Percentiles rank a stretch among this genome's conserved stretches.
These are phyloP conservation scores for Clarias batrachus DNA, from an alignment of 2,113 vertebrate species.

Conservation along the genomic window DNA sequence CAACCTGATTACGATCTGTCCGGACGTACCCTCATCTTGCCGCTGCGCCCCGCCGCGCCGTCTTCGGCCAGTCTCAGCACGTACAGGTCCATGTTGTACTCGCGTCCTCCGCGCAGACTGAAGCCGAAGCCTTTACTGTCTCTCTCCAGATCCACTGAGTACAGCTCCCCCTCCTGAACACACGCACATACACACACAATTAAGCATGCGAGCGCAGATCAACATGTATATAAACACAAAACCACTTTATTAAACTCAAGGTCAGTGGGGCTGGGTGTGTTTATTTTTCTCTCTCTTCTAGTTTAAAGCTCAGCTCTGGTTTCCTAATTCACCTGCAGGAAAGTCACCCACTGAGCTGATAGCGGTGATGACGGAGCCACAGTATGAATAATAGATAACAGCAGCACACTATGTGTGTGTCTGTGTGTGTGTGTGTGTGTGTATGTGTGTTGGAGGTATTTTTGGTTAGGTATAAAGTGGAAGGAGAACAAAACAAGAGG, in stretches of 20 bases:
- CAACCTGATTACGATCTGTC: neutral
- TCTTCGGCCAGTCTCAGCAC: constrained; percentile 95
- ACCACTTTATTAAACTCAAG: constrained; percentile 23
- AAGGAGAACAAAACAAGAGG: constrained; percentile 5
- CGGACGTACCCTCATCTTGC: constrained; percentile 90
- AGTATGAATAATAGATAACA: constrained; percentile 70
- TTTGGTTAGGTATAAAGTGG: constrained; percentile 36
- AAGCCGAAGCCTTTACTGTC: constrained; percentile 99
- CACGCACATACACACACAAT: constrained; percentile 24
- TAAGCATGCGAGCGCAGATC: constrained; percentile 16
- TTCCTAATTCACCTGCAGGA: constrained; percentile 64
- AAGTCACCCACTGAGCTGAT: constrained; percentile 59
- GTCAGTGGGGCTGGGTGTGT: constrained; percentile 38
- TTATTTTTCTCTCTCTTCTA: constrained; percentile 20
- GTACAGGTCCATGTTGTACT: constrained; percentile 99
- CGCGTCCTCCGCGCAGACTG: constrained; percentile 92
- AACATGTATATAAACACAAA: constrained; percentile 40
- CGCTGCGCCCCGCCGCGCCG: constrained; percentile 91
- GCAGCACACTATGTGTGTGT: constrained; percentile 36
- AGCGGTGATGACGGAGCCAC: constrained; percentile 49
- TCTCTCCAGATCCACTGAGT: constrained; percentile 94
- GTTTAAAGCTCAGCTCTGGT: constrained; percentile 52
- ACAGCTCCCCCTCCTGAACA: constrained; percentile 87
- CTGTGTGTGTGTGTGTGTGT: constrained; percentile 43
- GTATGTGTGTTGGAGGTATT: constrained; percentile 41